A percentile compares a stretch with the other conserved stretches of the same genome.
Evolutionary conservation across 2,888 invertebrate species (phyloP).

Genomic region (Antheraea assamensis): DNA sequence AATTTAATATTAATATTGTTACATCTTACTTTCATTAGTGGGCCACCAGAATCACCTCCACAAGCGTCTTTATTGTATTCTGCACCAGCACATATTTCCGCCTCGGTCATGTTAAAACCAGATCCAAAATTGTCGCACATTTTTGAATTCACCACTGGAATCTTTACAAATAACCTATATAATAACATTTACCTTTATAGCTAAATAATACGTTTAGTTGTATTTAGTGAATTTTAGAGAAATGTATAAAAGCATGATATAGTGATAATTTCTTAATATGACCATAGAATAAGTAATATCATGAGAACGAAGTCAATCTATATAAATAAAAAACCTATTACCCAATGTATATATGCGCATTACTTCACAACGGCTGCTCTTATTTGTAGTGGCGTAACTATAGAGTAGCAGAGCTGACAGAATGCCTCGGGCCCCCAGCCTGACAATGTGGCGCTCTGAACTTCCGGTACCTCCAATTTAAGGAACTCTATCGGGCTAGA

Average conservation of each 20-base stretch:
- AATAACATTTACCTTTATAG: not conserved
- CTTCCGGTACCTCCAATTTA: too few relatives aligned
- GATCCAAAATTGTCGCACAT: slow-evolving; percentile 57
- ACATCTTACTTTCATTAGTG: slow-evolving; percentile 70
- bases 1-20: not conserved
- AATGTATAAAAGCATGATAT: not conserved
- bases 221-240: not conserved
- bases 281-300: too few relatives aligned
- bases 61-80: slow-evolving; percentile 82
- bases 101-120: slow-evolving; percentile 49
- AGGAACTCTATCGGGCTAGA: too few relatives aligned
- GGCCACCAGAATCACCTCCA: slow-evolving; percentile 84
- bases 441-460: too few relatives aligned
- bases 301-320: too few relatives aligned
- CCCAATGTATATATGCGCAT: too few relatives aligned
- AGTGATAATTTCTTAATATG: not conserved
- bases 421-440: too few relatives aligned
- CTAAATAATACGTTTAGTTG: not conserved
- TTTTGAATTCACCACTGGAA: slow-evolving; percentile 55
- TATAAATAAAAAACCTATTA: too few relatives aligned
- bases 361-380: too few relatives aligned
- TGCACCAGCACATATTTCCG: slow-evolving; percentile 82
- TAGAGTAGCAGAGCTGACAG: too few relatives aligned
- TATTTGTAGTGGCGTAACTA: too few relatives aligned
- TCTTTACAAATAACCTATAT: slow-evolving; percentile 35